A percentile compares a stretch with the other conserved stretches of the same genome.
These are phyloP conservation scores for Melanophora roralis DNA, from an alignment of 2,888 invertebrate genomes.

Conservation along the genomic window DNA sequence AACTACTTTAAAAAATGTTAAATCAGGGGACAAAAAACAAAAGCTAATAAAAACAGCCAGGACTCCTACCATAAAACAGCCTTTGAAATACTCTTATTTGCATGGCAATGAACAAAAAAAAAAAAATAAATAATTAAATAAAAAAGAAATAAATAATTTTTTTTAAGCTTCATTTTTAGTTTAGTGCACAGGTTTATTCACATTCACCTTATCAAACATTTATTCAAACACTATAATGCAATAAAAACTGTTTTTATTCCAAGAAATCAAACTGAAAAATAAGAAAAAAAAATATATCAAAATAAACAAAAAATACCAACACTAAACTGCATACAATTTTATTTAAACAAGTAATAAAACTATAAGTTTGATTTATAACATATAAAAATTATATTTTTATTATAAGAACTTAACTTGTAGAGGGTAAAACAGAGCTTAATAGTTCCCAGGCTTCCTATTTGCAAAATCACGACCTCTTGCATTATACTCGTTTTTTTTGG, in stretches of 20 bases:
- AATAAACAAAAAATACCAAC: neutral
- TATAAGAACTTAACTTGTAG: neutral
- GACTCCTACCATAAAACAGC: too few species aligned
- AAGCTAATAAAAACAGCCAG: too few species aligned
- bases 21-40: too few species aligned
- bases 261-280: neutral
- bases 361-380: constrained; percentile 48
- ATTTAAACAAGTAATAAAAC: constrained; percentile 19
- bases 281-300: neutral
- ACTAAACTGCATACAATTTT: neutral
- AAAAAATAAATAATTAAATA: neutral
- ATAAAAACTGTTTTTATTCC: neutral
- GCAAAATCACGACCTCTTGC: constrained; percentile 45
- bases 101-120: too few species aligned
- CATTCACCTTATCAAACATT: neutral
- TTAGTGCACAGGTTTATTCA: neutral
- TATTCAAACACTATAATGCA: neutral
- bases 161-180: neutral
- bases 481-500: constrained; percentile 33
- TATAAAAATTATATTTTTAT: constrained; percentile 9
- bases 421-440: neutral
- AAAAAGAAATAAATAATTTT: neutral
- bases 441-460: constrained; percentile 37
- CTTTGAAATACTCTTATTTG: too few species aligned
- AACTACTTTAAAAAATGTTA: too few species aligned